Percentiles rank a stretch among this genome's conserved stretches.
Evolutionary conservation across 2,797 vertebrate genomes (phyloP).

Genomic region (Acanthurus lineatus): DNA sequence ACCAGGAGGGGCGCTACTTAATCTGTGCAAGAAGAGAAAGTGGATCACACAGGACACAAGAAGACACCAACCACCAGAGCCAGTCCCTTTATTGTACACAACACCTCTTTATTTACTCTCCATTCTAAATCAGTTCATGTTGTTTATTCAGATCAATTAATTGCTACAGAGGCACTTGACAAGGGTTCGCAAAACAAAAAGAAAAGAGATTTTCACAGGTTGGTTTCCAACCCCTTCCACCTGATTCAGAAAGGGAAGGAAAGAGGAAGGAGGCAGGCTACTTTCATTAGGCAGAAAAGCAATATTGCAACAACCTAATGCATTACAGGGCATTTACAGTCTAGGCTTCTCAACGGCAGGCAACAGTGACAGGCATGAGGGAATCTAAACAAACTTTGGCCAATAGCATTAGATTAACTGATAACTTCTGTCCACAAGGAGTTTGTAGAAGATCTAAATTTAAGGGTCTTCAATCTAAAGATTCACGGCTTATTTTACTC

Average conservation of each 20-base stretch:
- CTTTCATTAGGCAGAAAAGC: constrained; percentile 43
- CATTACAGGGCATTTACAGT: constrained; percentile 60
- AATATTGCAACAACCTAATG: constrained; percentile 43
- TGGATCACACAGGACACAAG: constrained; percentile 77
- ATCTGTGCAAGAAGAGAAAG: constrained; percentile 27
- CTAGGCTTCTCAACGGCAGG: constrained; percentile 47
- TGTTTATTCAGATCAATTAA: constrained; percentile 82
- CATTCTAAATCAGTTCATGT: constrained; percentile 73
- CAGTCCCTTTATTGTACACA: constrained; percentile 87
- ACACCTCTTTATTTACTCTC: constrained; percentile 85
- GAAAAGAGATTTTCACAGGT: constrained; percentile 56
- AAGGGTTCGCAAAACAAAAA: constrained; percentile 74
- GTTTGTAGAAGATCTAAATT: constrained; percentile 2
- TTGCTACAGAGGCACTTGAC: constrained; percentile 88
- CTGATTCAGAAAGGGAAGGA: constrained; percentile 49
- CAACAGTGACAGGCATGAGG: constrained; percentile 68
- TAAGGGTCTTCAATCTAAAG: constrained; percentile 15
- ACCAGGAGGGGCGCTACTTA: constrained; percentile 13
- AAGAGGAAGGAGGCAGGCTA: constrained; percentile 47
- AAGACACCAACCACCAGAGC: constrained; percentile 87
- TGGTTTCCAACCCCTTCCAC: constrained; percentile 56
- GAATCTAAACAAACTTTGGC: constrained; percentile 1
- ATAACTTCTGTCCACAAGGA: background rate
- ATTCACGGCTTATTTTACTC: background rate
- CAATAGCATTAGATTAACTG: constrained; percentile 13